Evolutionary conservation across 1,140 invertebrate species (phyloP).

Genomic region (Hycleus cichorii): DNA sequence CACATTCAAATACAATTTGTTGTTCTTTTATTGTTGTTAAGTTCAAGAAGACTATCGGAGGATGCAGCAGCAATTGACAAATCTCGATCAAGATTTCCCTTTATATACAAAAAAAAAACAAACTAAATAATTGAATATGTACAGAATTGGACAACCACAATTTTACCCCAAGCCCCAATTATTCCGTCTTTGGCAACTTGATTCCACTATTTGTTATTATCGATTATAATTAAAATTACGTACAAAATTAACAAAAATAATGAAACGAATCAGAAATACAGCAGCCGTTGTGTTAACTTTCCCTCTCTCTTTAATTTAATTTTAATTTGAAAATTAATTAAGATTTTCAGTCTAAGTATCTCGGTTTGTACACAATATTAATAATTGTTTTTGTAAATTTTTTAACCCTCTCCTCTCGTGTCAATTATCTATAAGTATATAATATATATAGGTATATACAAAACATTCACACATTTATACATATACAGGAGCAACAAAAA

Average conservation of each 20-base stretch:
- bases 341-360: constrained; percentile 29
- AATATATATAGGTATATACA: neutral
- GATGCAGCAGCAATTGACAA: constrained; percentile 17
- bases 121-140: neutral
- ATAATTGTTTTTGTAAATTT: too few species aligned
- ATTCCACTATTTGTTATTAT: constrained; percentile 19
- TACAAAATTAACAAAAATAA: neutral
- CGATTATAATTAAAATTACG: constrained; percentile 14
- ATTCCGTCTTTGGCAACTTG: constrained; percentile 23
- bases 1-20: neutral
- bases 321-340: constrained; percentile 14
- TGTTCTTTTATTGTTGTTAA: neutral
- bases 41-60: constrained; percentile 5
- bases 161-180: constrained; percentile 9
- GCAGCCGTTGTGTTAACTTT: too few species aligned
- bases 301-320: neutral
- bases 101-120: neutral
- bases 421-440: too few species aligned
- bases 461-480: constrained; percentile 1
- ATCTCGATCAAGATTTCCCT: constrained; percentile 26
- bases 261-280: too few species aligned
- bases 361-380: constrained; percentile 7
- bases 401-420: too few species aligned
- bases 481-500: constrained; percentile 8
- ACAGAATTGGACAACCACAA: neutral